Base-by-base conservation (phyloP, 2,797 vertebrate genomes). In the Sebastes steindachneri region DNA sequence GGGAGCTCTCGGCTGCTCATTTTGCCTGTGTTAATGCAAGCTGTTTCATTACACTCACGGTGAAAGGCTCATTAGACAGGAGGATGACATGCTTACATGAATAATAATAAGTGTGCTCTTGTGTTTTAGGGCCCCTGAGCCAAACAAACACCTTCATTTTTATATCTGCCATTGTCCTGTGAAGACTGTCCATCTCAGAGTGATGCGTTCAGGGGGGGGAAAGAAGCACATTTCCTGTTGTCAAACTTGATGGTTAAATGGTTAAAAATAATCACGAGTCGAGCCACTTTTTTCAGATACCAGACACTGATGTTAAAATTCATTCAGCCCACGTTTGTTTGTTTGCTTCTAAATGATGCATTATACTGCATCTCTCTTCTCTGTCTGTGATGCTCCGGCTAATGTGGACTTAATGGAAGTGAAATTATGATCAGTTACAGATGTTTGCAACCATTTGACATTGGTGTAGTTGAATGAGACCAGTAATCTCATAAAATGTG, bases 1-100 rank as follows among this genome's bases (percentile, higher is more conserved):
- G 79, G 89, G 86, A 86, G 90, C 88, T 91, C 88, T 90, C 51
- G 85, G 91, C 87, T 93, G 88, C 84, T 94, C 90, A 91, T 95
- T 95, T 94, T 89, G 89, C 82, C 88, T 73, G 77, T 93, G 94
- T 93, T 95, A 92, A 95, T 91, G 90, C 85, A 91, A 94, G 91
- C 86, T 87, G 89, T 95, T 95, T 95, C 91, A 93, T 94, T 93
- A 92, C 67, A 75, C 86, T 88, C 64, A 70, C 68, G 85, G 89
- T 93, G 91, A 91, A 90, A 86, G 91, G 91, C 93, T 95, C 93
- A 94, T 96, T 95, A 95, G 89, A 94, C 82, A 88, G 75, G 75
- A 89, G 89, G 90, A 94, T 89, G 92, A 93, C 94, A 93, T 88
- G 90, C 90, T 94, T 93, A 90, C 87, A 95, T 89, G 94, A 95